These are phyloP conservation scores for Cyclura pinguis DNA, from an alignment of 2,797 vertebrate species.

Conservation along the genomic window DNA sequence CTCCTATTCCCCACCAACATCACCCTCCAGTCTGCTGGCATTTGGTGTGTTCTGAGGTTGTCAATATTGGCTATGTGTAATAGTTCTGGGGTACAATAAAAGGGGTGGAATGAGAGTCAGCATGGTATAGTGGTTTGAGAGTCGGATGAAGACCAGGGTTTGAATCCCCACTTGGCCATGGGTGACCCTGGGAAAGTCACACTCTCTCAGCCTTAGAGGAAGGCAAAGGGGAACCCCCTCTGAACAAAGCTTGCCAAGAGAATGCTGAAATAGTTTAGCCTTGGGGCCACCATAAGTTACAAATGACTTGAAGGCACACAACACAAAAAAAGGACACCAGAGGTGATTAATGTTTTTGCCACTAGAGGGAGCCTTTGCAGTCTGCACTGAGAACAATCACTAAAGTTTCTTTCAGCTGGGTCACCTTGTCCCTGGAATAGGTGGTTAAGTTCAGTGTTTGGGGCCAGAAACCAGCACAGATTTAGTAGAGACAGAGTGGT, in stretches of 20 bases:
- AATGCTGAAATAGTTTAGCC: no score
- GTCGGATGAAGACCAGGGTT: no score
- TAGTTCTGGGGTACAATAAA: background rate
- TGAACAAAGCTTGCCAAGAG: no score
- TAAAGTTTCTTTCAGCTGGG: background rate
- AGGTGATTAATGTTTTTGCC: background rate
- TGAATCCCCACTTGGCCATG: no score
- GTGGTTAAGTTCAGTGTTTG: background rate
- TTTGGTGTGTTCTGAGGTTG: background rate
- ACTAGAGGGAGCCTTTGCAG: conserved; percentile 4
- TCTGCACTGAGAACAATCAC: background rate
- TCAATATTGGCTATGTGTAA: background rate
- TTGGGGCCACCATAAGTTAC: no score
- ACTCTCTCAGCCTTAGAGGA: no score
- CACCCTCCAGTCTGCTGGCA: background rate
- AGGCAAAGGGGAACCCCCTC: no score
- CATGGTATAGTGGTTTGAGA: background rate
- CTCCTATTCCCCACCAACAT: no score
- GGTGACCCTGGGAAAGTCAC: no score
- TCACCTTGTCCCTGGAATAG: background rate
- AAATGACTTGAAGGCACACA: no score
- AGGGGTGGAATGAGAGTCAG: no score
- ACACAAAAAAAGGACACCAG: conserved; percentile 3
- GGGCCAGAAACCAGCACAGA: background rate
- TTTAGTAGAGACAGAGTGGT: background rate